These are phyloP conservation scores for Cavia porcellus DNA, from an alignment of 2,113 vertebrate species.

Conservation along the genomic window DNA sequence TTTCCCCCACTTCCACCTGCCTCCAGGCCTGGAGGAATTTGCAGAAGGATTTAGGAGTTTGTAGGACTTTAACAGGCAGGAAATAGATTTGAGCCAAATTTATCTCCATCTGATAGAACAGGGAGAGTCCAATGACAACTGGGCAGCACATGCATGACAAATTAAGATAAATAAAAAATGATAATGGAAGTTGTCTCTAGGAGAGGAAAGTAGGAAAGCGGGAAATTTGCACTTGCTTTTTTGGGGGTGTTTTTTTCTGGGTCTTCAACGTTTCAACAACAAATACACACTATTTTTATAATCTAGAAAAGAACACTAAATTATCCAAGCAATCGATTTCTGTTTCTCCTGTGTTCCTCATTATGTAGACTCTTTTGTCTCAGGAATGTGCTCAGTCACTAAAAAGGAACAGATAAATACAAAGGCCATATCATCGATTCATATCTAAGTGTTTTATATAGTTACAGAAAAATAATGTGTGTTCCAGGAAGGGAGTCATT, in stretches of 20 bases:
- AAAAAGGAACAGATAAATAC: slow-evolving; percentile 45
- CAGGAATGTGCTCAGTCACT: background rate
- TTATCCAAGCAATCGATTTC: background rate
- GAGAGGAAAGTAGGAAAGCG: background rate
- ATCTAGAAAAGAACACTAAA: background rate
- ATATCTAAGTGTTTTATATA: background rate
- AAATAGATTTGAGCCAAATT: slow-evolving; percentile 33
- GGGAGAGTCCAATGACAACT: slow-evolving; percentile 29
- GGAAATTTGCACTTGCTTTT: background rate
- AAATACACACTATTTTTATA: background rate
- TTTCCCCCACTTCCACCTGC: background rate
- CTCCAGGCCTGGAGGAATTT: slow-evolving; percentile 29
- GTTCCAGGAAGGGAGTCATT: background rate
- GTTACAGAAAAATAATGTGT: background rate
- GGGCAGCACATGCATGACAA: background rate
- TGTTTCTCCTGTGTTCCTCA: slow-evolving; percentile 12
- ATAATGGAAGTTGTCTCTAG: background rate
- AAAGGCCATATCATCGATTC: background rate
- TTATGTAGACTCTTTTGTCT: slow-evolving; percentile 34
- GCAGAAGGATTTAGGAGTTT: slow-evolving; percentile 43
- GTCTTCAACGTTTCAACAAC: slow-evolving; percentile 18
- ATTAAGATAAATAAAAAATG: slow-evolving; percentile 36
- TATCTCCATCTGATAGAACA: slow-evolving; percentile 8
- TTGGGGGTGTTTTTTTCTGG: background rate
- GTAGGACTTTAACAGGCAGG: slow-evolving; percentile 22